Conservation (phyloP, 2,113 vertebrate genomes). For the Cryptotis parvus region DNA sequence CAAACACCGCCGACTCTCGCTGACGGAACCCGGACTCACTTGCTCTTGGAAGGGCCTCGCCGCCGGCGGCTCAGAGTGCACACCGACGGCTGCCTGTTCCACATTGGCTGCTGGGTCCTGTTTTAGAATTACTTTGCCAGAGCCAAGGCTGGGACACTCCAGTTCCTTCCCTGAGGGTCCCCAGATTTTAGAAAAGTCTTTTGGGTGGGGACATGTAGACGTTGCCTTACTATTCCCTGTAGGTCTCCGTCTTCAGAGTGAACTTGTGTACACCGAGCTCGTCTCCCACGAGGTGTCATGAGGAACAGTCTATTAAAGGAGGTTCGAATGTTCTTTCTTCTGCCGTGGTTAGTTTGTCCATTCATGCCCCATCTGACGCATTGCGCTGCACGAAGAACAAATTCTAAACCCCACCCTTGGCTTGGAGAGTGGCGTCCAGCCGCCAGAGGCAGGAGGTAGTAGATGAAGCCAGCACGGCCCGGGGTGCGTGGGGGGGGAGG, state of each 20-base stretch:
- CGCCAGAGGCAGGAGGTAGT: too few relatives aligned
- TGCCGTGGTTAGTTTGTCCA: neutral
- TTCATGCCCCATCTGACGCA: neutral
- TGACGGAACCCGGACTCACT: constrained; percentile 35
- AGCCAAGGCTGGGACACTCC: too few relatives aligned
- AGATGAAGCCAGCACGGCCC: neutral
- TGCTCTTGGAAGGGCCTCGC: neutral
- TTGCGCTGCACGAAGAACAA: neutral
- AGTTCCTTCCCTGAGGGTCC: neutral
- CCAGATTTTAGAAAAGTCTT: neutral
- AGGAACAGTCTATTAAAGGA: constrained; percentile 46
- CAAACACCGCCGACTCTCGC: fast-evolving
- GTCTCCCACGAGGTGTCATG: neutral
- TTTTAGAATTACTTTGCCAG: too few relatives aligned
- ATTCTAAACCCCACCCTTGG: neutral
- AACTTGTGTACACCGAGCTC: neutral
- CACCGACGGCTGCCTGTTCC: too few relatives aligned
- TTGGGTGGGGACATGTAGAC: neutral
- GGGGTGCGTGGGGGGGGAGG: neutral
- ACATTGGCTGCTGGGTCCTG: too few relatives aligned
- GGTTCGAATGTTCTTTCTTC: neutral
- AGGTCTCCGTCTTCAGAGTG: neutral
- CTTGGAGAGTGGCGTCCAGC: neutral
- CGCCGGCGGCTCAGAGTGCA: too few relatives aligned
- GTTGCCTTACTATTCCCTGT: neutral